These are phyloP conservation scores for Potamilus streckersoni DNA, from an alignment of 1,140 invertebrate species.

Conservation along the genomic window DNA sequence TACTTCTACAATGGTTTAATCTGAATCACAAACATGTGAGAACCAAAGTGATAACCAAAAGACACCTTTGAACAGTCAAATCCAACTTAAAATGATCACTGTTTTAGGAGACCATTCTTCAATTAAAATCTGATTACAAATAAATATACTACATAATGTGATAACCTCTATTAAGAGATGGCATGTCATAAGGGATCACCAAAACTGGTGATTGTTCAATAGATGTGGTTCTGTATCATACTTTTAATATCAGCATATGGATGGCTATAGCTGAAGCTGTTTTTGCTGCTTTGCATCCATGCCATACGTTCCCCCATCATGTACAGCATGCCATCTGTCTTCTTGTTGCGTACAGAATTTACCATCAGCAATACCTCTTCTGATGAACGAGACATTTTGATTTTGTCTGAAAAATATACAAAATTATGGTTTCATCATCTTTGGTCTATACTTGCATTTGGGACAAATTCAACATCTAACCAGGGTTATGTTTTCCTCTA, in stretches of 20 bases:
- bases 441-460: no score
- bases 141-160: no score
- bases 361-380: constrained; percentile 96
- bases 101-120: no score
- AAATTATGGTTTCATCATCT: background rate
- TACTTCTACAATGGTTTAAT: no score
- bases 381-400: constrained; percentile 37
- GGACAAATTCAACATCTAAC: no score
- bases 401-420: background rate
- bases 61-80: no score
- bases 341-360: constrained; percentile 92
- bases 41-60: no score
- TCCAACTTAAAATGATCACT: no score
- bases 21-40: no score
- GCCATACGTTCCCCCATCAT: constrained; percentile 95
- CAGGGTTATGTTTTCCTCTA: no score
- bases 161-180: no score
- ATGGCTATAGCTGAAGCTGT: constrained; percentile 91
- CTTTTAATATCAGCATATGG: constrained; percentile 97
- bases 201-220: background rate
- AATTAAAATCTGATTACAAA: no score
- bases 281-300: constrained; percentile 92
- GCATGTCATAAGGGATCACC: background rate
- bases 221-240: constrained; percentile 63
- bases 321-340: constrained; percentile 95